A percentile compares a stretch with the other conserved stretches of the same genome.
Conservation (phyloP, 1,140 invertebrate genomes). For the Brachionus sp. region DNA sequence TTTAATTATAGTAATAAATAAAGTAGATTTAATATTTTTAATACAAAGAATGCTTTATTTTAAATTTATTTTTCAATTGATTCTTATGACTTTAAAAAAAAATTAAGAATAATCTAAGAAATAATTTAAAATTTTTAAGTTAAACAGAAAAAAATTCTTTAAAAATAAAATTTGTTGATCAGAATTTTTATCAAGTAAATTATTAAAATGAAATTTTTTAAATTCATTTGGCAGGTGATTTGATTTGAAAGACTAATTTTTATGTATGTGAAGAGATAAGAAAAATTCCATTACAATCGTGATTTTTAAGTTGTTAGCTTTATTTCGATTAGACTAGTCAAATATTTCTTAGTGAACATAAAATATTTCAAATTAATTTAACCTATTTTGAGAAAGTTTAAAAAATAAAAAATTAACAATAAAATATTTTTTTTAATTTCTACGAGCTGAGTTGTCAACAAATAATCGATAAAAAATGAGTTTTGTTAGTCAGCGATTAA, state of each 20-base stretch:
- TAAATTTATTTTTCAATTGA: no score
- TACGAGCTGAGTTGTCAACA: neutral
- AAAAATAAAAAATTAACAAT: neutral
- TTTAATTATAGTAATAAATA: no score
- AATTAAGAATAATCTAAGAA: no score
- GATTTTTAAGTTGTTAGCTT: neutral
- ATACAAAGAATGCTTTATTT: no score
- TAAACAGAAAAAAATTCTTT: no score
- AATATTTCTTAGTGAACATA: constrained; percentile 1
- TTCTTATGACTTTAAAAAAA: no score
- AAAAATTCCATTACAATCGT: neutral
- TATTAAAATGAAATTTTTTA: neutral
- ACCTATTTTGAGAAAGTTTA: neutral
- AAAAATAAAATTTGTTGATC: no score
- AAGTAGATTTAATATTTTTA: no score
- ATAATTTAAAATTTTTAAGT: no score
- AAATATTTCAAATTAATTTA: constrained; percentile 38
- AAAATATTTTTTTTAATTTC: neutral
- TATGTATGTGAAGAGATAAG: neutral
- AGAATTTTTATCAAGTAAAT: no score
- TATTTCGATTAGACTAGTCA: constrained; percentile 4
- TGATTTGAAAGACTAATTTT: neutral
- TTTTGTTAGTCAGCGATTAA: constrained; percentile 3
- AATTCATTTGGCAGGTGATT: neutral
- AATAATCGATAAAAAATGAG: constrained; percentile 4